Conservation (phyloP, 2,888 invertebrate species). For the Seira ritae region DNA sequence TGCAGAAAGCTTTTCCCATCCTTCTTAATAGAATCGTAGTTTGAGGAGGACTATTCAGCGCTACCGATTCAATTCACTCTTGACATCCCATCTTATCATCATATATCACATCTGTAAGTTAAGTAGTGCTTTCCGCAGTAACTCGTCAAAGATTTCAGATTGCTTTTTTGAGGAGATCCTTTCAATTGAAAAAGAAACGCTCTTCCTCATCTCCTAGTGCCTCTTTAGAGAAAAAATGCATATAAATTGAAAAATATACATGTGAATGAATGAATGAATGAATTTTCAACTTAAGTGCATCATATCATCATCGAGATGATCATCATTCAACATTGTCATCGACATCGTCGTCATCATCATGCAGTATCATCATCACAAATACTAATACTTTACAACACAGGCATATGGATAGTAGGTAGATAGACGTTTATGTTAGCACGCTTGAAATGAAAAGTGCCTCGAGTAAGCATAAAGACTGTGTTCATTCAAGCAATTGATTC, state of each 20-base stretch:
- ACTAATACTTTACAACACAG: no score
- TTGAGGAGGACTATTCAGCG: not conserved
- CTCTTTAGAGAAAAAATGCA: not conserved
- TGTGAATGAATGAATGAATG: not conserved
- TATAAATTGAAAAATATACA: not conserved
- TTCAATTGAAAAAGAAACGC: not conserved
- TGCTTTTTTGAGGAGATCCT: not conserved
- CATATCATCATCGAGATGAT: not conserved
- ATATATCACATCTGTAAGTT: not conserved
- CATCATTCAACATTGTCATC: conserved; percentile 10
- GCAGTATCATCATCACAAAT: not conserved
- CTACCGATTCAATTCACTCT: not conserved
- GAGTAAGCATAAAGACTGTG: no score
- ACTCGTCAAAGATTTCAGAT: not conserved
- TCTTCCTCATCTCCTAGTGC: not conserved
- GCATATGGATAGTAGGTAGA: no score
- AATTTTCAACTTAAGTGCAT: not conserved
- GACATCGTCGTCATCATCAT: not conserved
- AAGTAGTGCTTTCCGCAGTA: no score
- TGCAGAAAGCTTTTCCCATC: not conserved
- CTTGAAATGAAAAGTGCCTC: no score
- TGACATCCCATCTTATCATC: not conserved
- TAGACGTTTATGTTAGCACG: no score
- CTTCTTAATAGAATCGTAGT: not conserved
- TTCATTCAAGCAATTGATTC: no score